phyloP scores from a whole-genome alignment of 2,797 vertebrate species.

The Antrozous pallidus region DNA sequence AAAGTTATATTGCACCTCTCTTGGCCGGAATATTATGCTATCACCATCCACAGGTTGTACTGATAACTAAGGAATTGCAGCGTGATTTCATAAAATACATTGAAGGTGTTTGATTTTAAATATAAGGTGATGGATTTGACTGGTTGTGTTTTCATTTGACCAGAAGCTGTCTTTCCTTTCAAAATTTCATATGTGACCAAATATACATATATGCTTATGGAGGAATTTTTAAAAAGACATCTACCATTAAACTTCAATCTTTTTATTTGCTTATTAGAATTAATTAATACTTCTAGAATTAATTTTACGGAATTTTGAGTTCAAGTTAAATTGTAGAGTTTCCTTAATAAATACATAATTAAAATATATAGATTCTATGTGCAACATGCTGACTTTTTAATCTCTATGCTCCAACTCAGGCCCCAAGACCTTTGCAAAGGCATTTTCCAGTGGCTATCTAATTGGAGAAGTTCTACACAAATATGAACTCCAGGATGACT shows the following conservation, averaged over 20 bases:
- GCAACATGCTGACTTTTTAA: constrained; percentile 7
- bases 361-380: background rate
- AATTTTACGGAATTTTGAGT: background rate
- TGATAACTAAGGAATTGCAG: background rate
- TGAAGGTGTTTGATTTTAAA: background rate
- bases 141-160: constrained; percentile 1
- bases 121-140: background rate
- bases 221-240: background rate
- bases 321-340: background rate
- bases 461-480: constrained; percentile 94
- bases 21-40: background rate
- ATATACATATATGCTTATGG: background rate
- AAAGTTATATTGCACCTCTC: background rate
- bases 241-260: background rate
- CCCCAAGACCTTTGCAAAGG: constrained; percentile 86
- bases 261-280: constrained; percentile 22
- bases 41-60: background rate
- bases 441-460: constrained; percentile 92
- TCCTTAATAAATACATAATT: background rate
- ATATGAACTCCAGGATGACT: constrained; percentile 92
- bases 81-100: background rate
- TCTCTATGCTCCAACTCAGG: constrained; percentile 81
- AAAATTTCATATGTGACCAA: background rate
- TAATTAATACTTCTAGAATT: background rate
- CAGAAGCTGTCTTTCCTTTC: background rate